Evolutionary conservation across 2,113 vertebrate species (phyloP).

Genomic region (Notiomystis cincta): DNA sequence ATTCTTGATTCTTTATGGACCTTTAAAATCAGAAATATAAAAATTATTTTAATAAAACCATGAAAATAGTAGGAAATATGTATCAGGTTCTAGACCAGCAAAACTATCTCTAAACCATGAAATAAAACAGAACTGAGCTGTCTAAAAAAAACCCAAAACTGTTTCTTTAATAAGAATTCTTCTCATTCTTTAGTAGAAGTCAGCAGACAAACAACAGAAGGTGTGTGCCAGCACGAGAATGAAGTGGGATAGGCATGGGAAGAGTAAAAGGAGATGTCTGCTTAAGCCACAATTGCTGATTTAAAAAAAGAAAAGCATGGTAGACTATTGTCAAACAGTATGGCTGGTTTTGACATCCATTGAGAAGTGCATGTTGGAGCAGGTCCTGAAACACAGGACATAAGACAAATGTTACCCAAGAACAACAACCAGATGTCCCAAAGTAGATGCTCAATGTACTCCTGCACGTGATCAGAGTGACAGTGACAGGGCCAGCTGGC

Average conservation of each 20-base stretch:
- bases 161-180: neutral
- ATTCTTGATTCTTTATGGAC: neutral
- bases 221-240: neutral
- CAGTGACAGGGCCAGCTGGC: neutral
- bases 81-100: neutral
- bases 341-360: neutral
- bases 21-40: neutral
- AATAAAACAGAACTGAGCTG: neutral
- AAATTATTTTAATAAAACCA: neutral
- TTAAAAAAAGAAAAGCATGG: rapidly evolving
- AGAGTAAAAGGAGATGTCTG: neutral
- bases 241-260: neutral
- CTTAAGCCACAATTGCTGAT: neutral
- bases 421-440: neutral
- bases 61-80: neutral
- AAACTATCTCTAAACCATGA: neutral
- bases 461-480: neutral
- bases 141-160: neutral
- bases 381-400: neutral
- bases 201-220: neutral
- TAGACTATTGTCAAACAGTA: neutral
- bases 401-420: neutral
- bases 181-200: neutral
- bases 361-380: neutral
- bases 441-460: neutral